Conservation (phyloP, 2,113 vertebrate genomes). For the Pygathrix nemaeus region DNA sequence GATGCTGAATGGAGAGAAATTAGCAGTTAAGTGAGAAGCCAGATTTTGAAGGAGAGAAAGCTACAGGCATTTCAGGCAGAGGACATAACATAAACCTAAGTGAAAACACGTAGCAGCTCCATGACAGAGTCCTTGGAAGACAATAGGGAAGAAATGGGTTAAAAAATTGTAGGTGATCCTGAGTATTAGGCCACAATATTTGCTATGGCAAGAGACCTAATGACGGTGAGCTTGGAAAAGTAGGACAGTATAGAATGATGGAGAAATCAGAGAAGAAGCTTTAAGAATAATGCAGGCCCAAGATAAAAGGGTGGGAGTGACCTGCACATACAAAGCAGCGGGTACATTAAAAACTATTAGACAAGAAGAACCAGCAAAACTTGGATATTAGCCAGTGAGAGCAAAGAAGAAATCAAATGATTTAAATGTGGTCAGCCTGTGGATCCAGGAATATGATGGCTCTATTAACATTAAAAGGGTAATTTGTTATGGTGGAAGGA, state of each 20-base stretch:
- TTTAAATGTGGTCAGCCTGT: neutral
- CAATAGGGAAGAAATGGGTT: neutral
- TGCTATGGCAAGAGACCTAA: neutral
- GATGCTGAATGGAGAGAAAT: neutral
- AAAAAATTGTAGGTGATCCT: neutral
- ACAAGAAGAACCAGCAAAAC: neutral
- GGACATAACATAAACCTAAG: neutral
- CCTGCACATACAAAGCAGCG: neutral
- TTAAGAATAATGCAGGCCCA: neutral
- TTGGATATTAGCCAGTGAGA: neutral
- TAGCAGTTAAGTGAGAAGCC: neutral
- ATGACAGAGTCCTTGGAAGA: neutral
- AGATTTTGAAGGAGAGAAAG: neutral
- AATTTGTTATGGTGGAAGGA: neutral
- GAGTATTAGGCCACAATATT: neutral
- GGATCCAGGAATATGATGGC: neutral
- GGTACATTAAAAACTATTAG: neutral
- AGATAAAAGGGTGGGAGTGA: neutral
- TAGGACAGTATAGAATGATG: neutral
- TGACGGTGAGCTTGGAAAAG: neutral
- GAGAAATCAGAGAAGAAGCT: neutral
- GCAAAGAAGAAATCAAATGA: neutral
- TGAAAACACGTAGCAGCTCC: neutral
- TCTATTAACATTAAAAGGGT: neutral
- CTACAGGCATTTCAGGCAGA: neutral